Percentiles rank a stretch among this genome's conserved stretches.
Conservation (phyloP, 2,113 vertebrate species). For the Micromys minutus region DNA sequence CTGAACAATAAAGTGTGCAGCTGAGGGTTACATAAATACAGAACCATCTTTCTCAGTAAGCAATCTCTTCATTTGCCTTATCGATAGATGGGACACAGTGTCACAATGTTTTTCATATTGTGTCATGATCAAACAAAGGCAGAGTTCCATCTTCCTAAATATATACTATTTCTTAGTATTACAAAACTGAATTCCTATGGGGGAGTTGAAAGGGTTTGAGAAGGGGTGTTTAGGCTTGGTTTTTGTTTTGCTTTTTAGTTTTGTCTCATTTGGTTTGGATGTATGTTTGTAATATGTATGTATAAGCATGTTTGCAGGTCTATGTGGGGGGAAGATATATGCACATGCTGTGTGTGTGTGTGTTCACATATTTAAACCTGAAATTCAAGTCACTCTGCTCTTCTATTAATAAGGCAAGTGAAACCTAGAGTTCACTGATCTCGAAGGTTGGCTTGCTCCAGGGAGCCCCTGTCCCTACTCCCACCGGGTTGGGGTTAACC, state of each 20-base stretch:
- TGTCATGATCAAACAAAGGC: background rate
- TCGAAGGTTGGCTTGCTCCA: background rate
- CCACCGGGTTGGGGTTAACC: too few relatives aligned
- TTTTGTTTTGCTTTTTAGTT: background rate
- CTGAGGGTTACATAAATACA: accelerated
- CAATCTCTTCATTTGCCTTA: background rate
- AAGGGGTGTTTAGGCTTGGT: background rate
- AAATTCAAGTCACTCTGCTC: background rate
- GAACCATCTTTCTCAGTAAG: background rate
- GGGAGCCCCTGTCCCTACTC: background rate
- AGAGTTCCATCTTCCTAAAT: background rate
- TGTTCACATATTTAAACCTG: background rate
- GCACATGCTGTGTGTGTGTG: background rate
- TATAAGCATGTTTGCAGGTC: background rate
- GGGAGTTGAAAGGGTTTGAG: background rate
- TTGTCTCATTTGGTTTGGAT: background rate
- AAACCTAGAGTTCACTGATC: background rate
- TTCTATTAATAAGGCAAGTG: background rate
- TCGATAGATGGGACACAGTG: background rate
- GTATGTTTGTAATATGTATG: background rate
- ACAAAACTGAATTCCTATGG: background rate
- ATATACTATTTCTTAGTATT: background rate
- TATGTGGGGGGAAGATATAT: too few relatives aligned
- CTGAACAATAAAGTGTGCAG: background rate
- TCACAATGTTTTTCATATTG: too few relatives aligned